Conservation (phyloP, 1,140 invertebrate genomes). For the Pogonognathellus flavescens region DNA sequence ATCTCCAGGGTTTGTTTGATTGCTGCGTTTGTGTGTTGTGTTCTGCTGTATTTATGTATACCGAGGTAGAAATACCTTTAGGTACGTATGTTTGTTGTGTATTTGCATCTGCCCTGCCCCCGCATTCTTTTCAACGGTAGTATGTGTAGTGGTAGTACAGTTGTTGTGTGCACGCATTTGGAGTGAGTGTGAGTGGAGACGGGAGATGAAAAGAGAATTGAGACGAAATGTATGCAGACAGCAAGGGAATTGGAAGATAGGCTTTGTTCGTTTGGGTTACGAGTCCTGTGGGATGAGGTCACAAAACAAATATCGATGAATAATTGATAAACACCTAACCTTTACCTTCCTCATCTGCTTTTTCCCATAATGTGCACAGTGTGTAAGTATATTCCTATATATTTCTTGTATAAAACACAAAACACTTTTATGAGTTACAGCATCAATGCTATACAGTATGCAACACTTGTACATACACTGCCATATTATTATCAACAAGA, state of each 20-base stretch:
- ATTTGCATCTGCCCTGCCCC: not conserved
- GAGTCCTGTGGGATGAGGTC: slow-evolving; percentile 34
- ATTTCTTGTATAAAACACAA: too few species aligned
- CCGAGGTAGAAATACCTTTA: too few species aligned
- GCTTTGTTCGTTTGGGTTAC: slow-evolving; percentile 33
- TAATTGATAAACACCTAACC: slow-evolving; percentile 49
- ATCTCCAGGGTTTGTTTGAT: too few species aligned
- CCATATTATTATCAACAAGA: too few species aligned
- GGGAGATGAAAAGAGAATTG: slow-evolving; percentile 6
- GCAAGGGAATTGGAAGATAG: slow-evolving; percentile 9
- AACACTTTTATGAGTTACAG: too few species aligned
- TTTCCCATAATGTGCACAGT: not conserved
- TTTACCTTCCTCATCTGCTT: slow-evolving; percentile 45
- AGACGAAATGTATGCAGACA: not conserved
- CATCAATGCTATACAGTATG: too few species aligned
- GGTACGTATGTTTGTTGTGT: not conserved
- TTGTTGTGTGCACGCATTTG: not conserved
- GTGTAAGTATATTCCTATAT: too few species aligned
- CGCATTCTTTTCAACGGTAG: not conserved
- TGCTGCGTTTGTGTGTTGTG: too few species aligned
- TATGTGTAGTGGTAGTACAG: not conserved
- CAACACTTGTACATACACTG: too few species aligned
- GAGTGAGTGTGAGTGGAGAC: not conserved
- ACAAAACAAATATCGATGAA: slow-evolving; percentile 53
- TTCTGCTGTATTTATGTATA: too few species aligned